phyloP scores from a whole-genome alignment of 2,888 invertebrate genomes.

The Norana najaformis region DNA sequence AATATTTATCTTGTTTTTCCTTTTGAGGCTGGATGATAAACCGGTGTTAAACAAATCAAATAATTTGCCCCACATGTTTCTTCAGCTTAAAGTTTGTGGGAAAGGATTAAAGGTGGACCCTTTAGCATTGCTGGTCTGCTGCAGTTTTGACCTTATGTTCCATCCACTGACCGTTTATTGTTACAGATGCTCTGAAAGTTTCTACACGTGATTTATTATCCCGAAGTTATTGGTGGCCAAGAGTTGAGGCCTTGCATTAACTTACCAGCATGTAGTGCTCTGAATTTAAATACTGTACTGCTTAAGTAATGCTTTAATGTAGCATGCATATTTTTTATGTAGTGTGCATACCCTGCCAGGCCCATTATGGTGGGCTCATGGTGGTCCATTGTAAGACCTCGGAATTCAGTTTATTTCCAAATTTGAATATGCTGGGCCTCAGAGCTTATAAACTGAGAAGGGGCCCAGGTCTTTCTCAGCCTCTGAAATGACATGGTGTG shows the following conservation, averaged over 20 bases:
- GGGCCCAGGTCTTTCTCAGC: neutral
- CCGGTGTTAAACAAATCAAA: neutral
- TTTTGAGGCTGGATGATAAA: neutral
- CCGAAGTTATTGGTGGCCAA: neutral
- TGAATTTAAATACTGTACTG: neutral
- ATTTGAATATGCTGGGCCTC: neutral
- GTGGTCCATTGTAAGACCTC: neutral
- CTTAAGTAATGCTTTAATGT: neutral
- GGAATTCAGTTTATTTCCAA: neutral
- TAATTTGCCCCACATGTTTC: neutral
- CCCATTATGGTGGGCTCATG: neutral
- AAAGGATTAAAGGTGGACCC: neutral
- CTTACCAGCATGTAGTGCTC: neutral
- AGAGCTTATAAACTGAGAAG: neutral
- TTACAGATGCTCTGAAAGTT: neutral
- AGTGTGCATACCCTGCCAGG: neutral
- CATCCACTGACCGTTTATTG: neutral
- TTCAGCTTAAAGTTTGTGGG: neutral
- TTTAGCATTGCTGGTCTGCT: neutral
- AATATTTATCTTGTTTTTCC: neutral
- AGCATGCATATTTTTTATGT: neutral
- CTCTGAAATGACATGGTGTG: neutral
- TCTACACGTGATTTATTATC: neutral
- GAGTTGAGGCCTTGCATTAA: neutral
- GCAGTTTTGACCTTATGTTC: neutral